phyloP scores from a whole-genome alignment of 1,140 invertebrate genomes.

The Charaxes varanes region DNA sequence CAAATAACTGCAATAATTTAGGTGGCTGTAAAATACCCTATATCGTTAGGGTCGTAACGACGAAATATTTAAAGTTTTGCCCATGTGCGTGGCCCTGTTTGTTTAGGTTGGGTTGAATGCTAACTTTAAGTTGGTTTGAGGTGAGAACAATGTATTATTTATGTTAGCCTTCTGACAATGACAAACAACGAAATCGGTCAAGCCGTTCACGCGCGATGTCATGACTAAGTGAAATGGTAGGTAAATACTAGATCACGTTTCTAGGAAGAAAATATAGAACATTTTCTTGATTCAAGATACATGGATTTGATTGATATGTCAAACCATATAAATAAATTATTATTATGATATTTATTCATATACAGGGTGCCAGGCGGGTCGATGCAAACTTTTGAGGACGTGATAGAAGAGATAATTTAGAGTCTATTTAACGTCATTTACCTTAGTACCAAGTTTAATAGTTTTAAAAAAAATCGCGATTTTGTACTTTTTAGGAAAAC shows the following conservation, averaged over 20 bases:
- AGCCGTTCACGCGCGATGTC: too few species aligned
- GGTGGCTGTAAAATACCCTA: too few species aligned
- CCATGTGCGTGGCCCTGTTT: slow-evolving; percentile 13
- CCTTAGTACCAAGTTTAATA: background rate
- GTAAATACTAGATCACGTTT: too few species aligned
- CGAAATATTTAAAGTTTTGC: slow-evolving; percentile 17
- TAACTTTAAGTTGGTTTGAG: slow-evolving; percentile 11
- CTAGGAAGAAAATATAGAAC: too few species aligned
- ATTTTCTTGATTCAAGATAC: too few species aligned
- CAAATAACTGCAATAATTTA: too few species aligned
- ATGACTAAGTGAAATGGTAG: too few species aligned
- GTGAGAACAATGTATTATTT: slow-evolving; percentile 20
- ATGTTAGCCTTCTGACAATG: too few species aligned
- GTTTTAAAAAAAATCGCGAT: background rate
- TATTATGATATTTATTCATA: background rate
- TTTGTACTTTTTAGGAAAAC: background rate
- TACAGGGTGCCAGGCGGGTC: slow-evolving; percentile 1
- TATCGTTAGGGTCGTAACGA: too few species aligned
- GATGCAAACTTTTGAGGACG: background rate
- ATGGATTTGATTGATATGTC: too few species aligned
- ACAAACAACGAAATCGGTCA: too few species aligned
- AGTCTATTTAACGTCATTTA: slow-evolving; percentile 1
- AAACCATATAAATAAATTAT: too few species aligned
- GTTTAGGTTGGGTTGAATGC: slow-evolving; percentile 15
- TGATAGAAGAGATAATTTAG: background rate